Evolutionary conservation across 2,113 vertebrate genomes (phyloP), one percentile per base, ranked within the genome.

Genomic region (Tenebrosternarchus preto): DNA sequence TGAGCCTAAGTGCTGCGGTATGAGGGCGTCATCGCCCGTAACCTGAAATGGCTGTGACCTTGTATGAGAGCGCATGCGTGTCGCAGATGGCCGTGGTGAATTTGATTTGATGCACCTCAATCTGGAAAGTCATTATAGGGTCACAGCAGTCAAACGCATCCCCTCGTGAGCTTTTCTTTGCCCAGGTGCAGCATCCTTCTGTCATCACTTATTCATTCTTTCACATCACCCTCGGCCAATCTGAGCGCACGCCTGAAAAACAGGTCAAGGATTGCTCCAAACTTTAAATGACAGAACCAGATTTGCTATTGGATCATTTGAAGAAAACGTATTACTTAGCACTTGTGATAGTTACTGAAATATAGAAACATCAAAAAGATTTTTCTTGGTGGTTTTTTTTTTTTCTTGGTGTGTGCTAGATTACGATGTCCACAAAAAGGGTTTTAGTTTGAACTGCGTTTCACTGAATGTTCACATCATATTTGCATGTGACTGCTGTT

Each of bases 161-260:
- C 60, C 53, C 1, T 80, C 33, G 72, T 76, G 5, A 72, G 66
- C 67, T 24, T 31, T n/a, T 78, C 56, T 67, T 59, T 43, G 53
- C 53, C 57, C 83, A 81, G 79, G 66, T 81, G 87, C 86, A 76
- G 77, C 81, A 66, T 82, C 72, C 27, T 19, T 61, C 76, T 86
- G 81, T 84, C 87, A 82, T 89, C 79, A 83, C 86, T 90, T 87
- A 91, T 90, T 90, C 81, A 90, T 89, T 69, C 79, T 61, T 73
- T 29, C 76, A 63, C 81, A 27, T 83, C 78, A 81, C 81, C 60
- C 56, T 72, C 33, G 7, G 27, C 56, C 72, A 77, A 66, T 71
- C 77, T 50, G 78, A 85, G 61, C 64, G 80, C 78, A 75, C 56
- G 19, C 27, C 19, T 33, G 33, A 39, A 68, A 73, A 16, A 77